phyloP scores from a whole-genome alignment of 1,140 invertebrate species.

The Sycophaga agraensis region DNA sequence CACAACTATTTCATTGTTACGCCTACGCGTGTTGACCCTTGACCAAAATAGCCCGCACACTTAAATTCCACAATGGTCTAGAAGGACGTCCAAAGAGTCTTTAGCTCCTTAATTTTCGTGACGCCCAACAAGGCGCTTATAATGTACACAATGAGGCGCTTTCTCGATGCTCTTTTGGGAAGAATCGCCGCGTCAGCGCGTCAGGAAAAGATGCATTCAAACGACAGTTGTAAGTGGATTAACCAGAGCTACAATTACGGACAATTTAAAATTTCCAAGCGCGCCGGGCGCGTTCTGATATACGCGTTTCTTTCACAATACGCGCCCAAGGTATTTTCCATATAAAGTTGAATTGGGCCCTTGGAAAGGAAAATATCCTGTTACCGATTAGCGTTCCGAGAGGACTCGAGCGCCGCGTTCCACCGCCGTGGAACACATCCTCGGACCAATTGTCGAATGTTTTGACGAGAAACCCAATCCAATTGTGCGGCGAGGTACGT shows the following conservation, averaged over 20 bases:
- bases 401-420: slow-evolving; percentile 15
- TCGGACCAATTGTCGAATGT: slow-evolving; percentile 38
- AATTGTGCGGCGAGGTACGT: too few species aligned
- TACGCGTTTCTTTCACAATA: not conserved
- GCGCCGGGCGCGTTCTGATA: not conserved
- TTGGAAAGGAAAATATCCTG: slow-evolving; percentile 42
- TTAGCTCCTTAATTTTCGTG: not conserved
- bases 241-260: not conserved
- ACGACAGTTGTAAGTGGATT: not conserved
- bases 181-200: not conserved
- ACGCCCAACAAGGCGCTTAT: not conserved
- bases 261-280: slow-evolving; percentile 5
- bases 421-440: not conserved
- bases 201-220: not conserved
- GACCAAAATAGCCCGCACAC: too few species aligned
- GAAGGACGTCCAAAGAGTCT: too few species aligned
- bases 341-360: slow-evolving; percentile 32
- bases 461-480: slow-evolving; percentile 46
- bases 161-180: not conserved
- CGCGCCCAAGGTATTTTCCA: slow-evolving; percentile 3
- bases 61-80: too few species aligned
- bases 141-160: not conserved
- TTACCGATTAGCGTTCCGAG: slow-evolving; percentile 49
- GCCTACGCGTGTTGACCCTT: too few species aligned
- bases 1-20: too few species aligned